A percentile compares a stretch with the other conserved stretches of the same genome.
Evolutionary conservation across 2,797 vertebrate species (phyloP).

Genomic region (Thalassophryne amazonica): DNA sequence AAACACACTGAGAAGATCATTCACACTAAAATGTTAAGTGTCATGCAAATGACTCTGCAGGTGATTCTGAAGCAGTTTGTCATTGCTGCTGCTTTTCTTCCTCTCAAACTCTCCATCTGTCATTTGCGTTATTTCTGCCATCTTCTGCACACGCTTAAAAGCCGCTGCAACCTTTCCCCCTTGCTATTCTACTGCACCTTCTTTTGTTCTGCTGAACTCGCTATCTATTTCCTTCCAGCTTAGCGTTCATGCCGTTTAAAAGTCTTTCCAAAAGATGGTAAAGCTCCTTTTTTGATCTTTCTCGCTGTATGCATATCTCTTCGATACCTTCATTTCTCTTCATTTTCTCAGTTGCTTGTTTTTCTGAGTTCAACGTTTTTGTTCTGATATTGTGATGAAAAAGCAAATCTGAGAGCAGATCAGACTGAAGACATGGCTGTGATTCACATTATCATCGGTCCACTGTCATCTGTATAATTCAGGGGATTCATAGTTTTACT

Average conservation of each 20-base stretch:
- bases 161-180: not conserved
- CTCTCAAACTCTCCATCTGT: not conserved
- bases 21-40: too few relatives aligned
- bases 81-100: too few relatives aligned
- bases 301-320: not conserved
- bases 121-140: constrained; percentile 6
- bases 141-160: constrained; percentile 3
- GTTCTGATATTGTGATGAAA: not conserved
- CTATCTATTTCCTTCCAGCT: not conserved
- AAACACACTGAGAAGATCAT: too few relatives aligned
- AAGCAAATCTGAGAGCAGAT: not conserved
- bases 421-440: not conserved
- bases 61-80: too few relatives aligned
- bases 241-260: constrained; percentile 8
- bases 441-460: not conserved
- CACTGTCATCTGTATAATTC: too few relatives aligned
- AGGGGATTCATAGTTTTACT: too few relatives aligned
- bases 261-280: constrained; percentile 5
- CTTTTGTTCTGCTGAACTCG: constrained; percentile 5
- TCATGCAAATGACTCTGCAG: too few relatives aligned
- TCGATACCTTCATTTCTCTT: not conserved
- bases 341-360: not conserved
- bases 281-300: not conserved
- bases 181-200: not conserved
- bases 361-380: not conserved